Evolutionary conservation across 2,113 vertebrate genomes (phyloP).

Genomic region (Lepisosteus osseus): DNA sequence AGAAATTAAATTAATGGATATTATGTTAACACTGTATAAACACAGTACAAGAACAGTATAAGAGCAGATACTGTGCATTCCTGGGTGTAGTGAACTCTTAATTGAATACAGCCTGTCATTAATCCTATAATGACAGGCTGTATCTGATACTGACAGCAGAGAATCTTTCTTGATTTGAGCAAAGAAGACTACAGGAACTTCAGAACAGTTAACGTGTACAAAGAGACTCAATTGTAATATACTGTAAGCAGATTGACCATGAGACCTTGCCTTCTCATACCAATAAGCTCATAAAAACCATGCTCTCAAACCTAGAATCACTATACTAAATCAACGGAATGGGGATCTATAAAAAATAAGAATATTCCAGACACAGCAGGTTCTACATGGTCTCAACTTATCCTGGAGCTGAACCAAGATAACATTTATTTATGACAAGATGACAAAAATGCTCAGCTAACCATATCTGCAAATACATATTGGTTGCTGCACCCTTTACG

Average conservation of each 20-base stretch:
- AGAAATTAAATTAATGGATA: too few relatives aligned
- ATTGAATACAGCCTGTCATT: too few relatives aligned
- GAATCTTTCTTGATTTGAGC: too few relatives aligned
- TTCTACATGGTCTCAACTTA: not conserved
- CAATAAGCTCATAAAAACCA: not conserved
- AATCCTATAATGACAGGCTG: too few relatives aligned
- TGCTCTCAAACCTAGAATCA: not conserved
- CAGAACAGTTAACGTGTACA: not conserved
- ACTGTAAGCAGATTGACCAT: not conserved
- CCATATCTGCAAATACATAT: conserved; percentile 23
- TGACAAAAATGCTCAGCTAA: not conserved
- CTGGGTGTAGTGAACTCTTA: too few relatives aligned
- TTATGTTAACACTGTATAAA: too few relatives aligned
- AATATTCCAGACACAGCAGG: not conserved
- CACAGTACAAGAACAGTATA: too few relatives aligned
- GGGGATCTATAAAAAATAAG: not conserved
- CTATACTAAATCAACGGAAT: not conserved
- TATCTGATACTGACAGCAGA: too few relatives aligned
- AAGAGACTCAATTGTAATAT: not conserved
- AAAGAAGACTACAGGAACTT: too few relatives aligned
- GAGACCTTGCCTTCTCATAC: not conserved
- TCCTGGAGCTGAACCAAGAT: not conserved
- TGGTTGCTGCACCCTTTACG: conserved; percentile 21
- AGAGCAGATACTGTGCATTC: too few relatives aligned
- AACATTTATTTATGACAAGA: not conserved